A percentile compares a stretch with the other conserved stretches of the same genome.
Evolutionary conservation across 2,888 invertebrate genomes (phyloP).

Genomic region (Tenthredo livida): DNA sequence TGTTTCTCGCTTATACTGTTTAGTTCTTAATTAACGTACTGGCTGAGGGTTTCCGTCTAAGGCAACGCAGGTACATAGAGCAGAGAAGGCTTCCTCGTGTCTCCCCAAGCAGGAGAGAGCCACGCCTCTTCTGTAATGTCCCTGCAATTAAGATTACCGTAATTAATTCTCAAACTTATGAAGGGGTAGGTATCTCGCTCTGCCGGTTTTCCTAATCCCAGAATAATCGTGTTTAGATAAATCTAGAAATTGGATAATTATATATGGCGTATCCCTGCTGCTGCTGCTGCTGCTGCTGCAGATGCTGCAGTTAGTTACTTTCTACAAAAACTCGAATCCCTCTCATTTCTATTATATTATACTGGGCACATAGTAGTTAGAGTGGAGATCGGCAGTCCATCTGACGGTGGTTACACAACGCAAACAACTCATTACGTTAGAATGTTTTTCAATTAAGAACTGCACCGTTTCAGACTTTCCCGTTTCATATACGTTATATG

Average conservation of each 20-base stretch:
- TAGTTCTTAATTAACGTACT: slow-evolving; percentile 79
- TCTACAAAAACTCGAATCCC: background rate
- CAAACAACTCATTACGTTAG: background rate
- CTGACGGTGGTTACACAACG: background rate
- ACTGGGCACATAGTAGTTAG: background rate
- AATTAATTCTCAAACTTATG: background rate
- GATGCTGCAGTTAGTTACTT: background rate
- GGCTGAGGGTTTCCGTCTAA: slow-evolving; percentile 79
- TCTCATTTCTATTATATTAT: slow-evolving; percentile 17
- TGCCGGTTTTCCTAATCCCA: background rate
- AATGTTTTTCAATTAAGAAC: slow-evolving; percentile 2
- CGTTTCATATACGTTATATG: background rate
- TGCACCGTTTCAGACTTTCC: background rate
- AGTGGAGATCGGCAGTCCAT: background rate
- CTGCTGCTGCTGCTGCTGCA: too few relatives aligned
- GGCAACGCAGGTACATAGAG: slow-evolving; percentile 81
- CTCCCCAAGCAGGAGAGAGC: slow-evolving; percentile 80
- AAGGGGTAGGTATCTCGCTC: background rate
- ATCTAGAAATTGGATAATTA: slow-evolving; percentile 24
- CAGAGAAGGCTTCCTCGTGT: slow-evolving; percentile 81
- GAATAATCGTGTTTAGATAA: background rate
- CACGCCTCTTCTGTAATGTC: slow-evolving; percentile 81
- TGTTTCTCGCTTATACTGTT: slow-evolving; percentile 76
- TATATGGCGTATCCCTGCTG: background rate
- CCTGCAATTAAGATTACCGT: slow-evolving; percentile 74